Evolutionary conservation across 2,113 vertebrate species (phyloP).

Genomic region (Hypanus sabinus): DNA sequence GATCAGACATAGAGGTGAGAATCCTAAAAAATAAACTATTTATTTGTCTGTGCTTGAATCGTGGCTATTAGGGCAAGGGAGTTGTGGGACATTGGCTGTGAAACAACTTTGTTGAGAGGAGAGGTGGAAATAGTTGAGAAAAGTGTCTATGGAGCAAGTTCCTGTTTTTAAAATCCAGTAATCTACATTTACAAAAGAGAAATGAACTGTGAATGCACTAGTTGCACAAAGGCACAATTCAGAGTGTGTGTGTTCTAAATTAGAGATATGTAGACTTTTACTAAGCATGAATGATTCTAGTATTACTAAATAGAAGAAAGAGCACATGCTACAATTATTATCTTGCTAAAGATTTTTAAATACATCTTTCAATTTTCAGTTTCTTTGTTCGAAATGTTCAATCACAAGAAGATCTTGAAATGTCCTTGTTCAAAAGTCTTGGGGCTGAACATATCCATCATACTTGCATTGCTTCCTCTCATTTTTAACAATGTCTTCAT

Average conservation of each 20-base stretch:
- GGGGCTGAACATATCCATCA: neutral
- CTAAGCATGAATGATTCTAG: neutral
- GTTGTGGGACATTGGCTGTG: neutral
- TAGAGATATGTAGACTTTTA: neutral
- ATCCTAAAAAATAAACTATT: neutral
- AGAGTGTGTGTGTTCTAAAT: neutral
- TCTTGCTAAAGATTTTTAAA: neutral
- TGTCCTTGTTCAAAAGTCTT: neutral
- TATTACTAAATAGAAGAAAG: neutral
- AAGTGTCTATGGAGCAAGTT: neutral
- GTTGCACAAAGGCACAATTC: neutral
- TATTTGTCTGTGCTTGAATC: neutral
- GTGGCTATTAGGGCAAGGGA: neutral
- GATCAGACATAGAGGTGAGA: neutral
- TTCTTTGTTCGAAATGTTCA: neutral
- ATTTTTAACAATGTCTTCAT: neutral
- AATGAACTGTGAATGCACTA: neutral
- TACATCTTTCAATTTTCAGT: neutral
- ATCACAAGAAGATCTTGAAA: neutral
- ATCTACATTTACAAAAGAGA: neutral
- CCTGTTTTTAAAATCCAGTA: neutral
- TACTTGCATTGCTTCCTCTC: neutral
- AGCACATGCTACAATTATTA: neutral
- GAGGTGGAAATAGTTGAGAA: neutral
- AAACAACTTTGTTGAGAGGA: neutral